Percentiles rank a stretch among this genome's conserved stretches.
These are phyloP conservation scores for Nipponia nippon DNA, from an alignment of 2,113 vertebrate species.

Conservation along the genomic window DNA sequence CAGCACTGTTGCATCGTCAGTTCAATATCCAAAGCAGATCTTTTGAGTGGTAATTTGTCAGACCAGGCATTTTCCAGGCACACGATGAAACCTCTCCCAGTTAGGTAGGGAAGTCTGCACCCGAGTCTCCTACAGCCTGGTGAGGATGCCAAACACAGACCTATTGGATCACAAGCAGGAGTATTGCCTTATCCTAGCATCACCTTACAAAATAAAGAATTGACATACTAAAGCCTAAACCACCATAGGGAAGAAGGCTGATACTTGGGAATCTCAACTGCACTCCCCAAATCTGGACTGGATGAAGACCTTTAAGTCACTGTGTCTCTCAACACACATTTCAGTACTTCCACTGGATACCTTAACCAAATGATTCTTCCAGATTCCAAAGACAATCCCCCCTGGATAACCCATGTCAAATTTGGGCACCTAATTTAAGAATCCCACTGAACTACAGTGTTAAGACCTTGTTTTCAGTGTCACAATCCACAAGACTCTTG, in stretches of 20 bases:
- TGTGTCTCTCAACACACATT: not conserved
- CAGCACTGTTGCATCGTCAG: not conserved
- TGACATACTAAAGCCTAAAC: not conserved
- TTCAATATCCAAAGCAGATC: not conserved
- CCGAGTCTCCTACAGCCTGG: not conserved
- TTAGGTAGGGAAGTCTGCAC: not conserved
- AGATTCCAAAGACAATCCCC: not conserved
- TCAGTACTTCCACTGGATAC: not conserved
- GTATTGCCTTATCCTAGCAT: not conserved
- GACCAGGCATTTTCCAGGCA: not conserved
- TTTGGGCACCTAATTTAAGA: not conserved
- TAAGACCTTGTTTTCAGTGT: not conserved
- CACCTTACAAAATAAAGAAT: not conserved
- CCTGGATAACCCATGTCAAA: not conserved
- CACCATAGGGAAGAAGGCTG: not conserved
- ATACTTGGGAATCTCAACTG: not conserved
- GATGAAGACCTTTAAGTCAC: not conserved
- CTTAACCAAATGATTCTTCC: not conserved
- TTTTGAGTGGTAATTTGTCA: not conserved
- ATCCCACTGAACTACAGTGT: accelerated
- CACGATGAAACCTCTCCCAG: not conserved
- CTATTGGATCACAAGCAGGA: not conserved
- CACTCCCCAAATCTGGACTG: not conserved
- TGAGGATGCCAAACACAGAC: not conserved
- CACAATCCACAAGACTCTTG: not conserved